A percentile compares a stretch with the other conserved stretches of the same genome.
phyloP scores from a whole-genome alignment of 2,113 vertebrate species.

The Aldabrachelys gigantea region DNA sequence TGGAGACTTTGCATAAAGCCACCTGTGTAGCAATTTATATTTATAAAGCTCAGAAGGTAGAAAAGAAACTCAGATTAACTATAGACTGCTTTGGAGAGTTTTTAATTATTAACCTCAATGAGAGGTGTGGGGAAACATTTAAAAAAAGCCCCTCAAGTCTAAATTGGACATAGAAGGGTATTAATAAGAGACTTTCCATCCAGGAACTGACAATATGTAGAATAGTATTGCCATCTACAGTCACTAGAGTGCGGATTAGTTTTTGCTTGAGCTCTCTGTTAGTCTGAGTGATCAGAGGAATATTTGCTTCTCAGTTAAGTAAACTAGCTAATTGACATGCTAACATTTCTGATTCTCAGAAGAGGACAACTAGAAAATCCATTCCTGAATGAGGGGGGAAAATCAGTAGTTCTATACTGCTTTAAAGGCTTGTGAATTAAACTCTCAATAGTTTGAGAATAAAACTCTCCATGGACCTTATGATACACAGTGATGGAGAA shows the following conservation, averaged over 20 bases:
- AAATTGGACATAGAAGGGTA: constrained; percentile 42
- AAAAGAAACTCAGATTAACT: constrained; percentile 57
- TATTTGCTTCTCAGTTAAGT: constrained; percentile 70
- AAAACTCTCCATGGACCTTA: background rate
- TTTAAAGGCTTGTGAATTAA: constrained; percentile 6
- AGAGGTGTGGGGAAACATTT: constrained; percentile 22
- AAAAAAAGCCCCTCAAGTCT: background rate
- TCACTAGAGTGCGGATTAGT: constrained; percentile 56
- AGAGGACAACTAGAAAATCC: constrained; percentile 48
- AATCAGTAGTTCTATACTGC: background rate
- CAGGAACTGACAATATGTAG: constrained; percentile 46
- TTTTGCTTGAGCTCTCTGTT: constrained; percentile 53
- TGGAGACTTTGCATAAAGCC: background rate
- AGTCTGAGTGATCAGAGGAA: constrained; percentile 65
- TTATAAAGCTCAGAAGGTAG: constrained; percentile 55
- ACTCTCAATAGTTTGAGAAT: background rate
- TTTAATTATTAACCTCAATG: constrained; percentile 42
- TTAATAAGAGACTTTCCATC: constrained; percentile 57
- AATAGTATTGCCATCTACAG: constrained; percentile 64
- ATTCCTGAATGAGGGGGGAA: constrained; percentile 24
- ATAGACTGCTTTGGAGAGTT: constrained; percentile 35
- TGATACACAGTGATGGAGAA: background rate
- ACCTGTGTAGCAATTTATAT: constrained; percentile 18
- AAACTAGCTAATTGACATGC: constrained; percentile 69
- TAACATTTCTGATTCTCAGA: constrained; percentile 59